Evolutionary conservation across 2,797 vertebrate genomes (phyloP).

Genomic region (Glyptemys insculpta): DNA sequence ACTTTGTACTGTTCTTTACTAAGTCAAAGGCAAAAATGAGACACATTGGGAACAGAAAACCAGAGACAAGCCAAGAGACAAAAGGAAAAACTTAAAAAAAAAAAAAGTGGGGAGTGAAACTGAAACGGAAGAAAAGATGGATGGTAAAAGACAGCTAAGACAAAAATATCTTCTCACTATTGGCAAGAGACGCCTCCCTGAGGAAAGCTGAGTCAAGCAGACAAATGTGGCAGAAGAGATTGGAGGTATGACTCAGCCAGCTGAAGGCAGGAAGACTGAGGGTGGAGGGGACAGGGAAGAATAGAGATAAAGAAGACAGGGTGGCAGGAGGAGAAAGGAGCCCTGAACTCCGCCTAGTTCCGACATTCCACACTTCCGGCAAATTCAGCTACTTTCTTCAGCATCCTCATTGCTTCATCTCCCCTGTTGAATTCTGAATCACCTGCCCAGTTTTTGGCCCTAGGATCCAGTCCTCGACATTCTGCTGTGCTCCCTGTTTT

Average conservation of each 20-base stretch:
- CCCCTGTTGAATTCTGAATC: background rate
- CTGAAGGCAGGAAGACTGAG: slow-evolving; percentile 16
- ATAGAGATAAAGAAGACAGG: background rate
- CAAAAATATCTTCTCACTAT: slow-evolving; percentile 7
- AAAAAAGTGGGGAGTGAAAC: background rate
- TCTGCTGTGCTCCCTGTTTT: background rate
- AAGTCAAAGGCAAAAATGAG: background rate
- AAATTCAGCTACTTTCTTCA: background rate
- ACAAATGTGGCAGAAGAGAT: background rate
- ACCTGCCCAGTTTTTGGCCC: background rate
- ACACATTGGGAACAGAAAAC: background rate
- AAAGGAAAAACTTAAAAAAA: background rate
- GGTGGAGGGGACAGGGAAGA: background rate
- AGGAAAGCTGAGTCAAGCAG: slow-evolving; percentile 50
- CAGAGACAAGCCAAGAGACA: background rate
- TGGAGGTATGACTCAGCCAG: slow-evolving; percentile 1
- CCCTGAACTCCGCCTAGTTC: background rate
- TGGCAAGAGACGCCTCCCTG: background rate
- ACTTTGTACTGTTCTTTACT: background rate
- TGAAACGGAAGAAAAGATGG: slow-evolving; percentile 1
- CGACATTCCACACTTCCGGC: background rate
- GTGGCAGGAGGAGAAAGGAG: background rate
- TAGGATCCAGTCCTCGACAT: rapidly evolving
- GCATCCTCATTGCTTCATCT: background rate
- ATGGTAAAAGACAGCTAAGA: slow-evolving; percentile 20